Percentiles rank a stretch among this genome's conserved stretches.
Evolutionary conservation across 1,140 invertebrate genomes (phyloP).

Genomic region (Glomeris maerens): DNA sequence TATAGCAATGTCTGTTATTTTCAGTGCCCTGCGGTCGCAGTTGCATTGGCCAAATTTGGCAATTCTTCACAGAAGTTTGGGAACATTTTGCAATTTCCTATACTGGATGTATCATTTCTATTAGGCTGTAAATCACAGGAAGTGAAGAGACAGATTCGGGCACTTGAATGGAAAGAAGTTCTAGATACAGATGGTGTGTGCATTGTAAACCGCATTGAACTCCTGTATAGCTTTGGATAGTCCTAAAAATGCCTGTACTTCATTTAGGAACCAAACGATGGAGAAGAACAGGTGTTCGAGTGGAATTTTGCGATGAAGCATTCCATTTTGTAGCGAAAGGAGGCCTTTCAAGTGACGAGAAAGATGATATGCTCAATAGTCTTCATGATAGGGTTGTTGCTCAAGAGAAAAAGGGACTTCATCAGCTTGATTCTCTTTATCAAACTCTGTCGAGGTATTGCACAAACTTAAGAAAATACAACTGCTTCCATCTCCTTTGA

Average conservation of each 20-base stretch:
- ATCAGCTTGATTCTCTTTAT: slow-evolving; percentile 56
- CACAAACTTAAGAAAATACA: neutral
- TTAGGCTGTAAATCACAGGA: too few relatives aligned
- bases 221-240: neutral
- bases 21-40: too few relatives aligned
- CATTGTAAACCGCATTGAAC: neutral
- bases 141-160: too few relatives aligned
- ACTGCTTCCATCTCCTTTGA: neutral
- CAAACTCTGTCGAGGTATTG: slow-evolving; percentile 41
- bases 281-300: slow-evolving; percentile 58
- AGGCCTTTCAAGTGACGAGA: slow-evolving; percentile 55
- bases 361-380: slow-evolving; percentile 63
- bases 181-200: slow-evolving; percentile 26
- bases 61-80: too few relatives aligned
- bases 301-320: slow-evolving; percentile 69
- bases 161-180: too few relatives aligned
- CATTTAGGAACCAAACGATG: too few relatives aligned
- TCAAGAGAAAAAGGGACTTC: slow-evolving; percentile 59
- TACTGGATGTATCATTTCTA: too few relatives aligned
- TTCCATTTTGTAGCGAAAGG: slow-evolving; percentile 68
- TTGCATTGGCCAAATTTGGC: too few relatives aligned
- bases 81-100: too few relatives aligned
- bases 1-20: slow-evolving; percentile 2
- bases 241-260: neutral
- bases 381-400: slow-evolving; percentile 46